phyloP scores from a whole-genome alignment of 1,140 invertebrate species.

The Atta texana region DNA sequence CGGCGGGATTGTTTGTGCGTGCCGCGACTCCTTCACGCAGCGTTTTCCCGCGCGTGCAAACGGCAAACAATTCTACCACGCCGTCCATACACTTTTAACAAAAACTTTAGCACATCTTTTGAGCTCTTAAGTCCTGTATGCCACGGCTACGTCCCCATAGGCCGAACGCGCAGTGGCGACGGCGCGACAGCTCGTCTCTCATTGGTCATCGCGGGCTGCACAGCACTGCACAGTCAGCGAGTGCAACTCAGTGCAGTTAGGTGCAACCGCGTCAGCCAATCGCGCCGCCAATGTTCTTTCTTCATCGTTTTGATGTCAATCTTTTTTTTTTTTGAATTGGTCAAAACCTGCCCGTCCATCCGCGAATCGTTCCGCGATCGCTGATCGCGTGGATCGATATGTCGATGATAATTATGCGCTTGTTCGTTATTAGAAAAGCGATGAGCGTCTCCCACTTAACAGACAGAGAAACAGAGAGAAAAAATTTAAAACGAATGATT shows the following conservation, averaged over 20 bases:
- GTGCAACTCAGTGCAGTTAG: neutral
- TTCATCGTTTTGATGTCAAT: neutral
- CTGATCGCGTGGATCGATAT: neutral
- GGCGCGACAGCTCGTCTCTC: constrained; percentile 52
- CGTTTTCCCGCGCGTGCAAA: neutral
- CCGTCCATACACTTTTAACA: constrained; percentile 44
- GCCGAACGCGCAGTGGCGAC: constrained; percentile 64
- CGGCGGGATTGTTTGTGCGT: neutral
- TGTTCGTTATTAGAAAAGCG: neutral
- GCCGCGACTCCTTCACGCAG: neutral
- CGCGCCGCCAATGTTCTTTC: neutral
- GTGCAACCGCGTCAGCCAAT: constrained; percentile 44
- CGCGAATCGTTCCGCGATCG: neutral
- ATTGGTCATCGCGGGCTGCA: constrained; percentile 40
- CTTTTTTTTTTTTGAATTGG: constrained; percentile 7
- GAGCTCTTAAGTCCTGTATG: constrained; percentile 63
- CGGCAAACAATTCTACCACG: neutral
- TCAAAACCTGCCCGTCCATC: neutral
- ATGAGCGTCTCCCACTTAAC: neutral
- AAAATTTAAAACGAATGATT: neutral
- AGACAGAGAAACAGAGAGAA: neutral
- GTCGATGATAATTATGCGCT: neutral
- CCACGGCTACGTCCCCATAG: constrained; percentile 69
- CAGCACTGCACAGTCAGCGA: neutral
- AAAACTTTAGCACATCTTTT: constrained; percentile 69